Percentiles rank a stretch among this genome's conserved stretches.
Evolutionary conservation across 2,797 vertebrate species (phyloP).

Genomic region (Enteromius paludinosus): DNA sequence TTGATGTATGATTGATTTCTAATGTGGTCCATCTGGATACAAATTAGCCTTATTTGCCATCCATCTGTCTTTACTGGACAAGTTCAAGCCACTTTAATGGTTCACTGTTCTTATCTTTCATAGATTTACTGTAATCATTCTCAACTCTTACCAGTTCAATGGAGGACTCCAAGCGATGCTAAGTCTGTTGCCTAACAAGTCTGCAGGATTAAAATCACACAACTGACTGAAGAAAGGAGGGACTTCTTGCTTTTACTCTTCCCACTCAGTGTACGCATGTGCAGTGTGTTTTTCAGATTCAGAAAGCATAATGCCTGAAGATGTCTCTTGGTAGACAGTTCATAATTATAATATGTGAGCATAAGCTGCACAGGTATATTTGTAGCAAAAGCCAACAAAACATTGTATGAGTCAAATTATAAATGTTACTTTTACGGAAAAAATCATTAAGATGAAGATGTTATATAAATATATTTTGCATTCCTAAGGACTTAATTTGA

Average conservation of each 20-base stretch:
- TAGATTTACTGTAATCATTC: not conserved
- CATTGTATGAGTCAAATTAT: too few relatives aligned
- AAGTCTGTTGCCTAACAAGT: not conserved
- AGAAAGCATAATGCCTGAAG: not conserved
- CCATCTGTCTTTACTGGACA: too few relatives aligned
- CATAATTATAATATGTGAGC: not conserved
- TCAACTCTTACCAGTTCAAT: not conserved
- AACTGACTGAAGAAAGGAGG: not conserved
- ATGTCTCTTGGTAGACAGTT: not conserved
- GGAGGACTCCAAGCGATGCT: not conserved
- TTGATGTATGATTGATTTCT: not conserved
- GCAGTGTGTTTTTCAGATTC: not conserved
- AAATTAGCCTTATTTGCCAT: too few relatives aligned
- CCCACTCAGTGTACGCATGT: not conserved
- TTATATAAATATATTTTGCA: too few relatives aligned
- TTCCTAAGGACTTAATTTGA: too few relatives aligned
- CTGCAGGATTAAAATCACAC: not conserved
- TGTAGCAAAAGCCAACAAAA: too few relatives aligned
- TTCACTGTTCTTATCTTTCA: not conserved
- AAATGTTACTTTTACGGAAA: too few relatives aligned
- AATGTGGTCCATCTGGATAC: too few relatives aligned
- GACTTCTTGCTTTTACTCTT: constrained; percentile 9
- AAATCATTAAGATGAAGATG: too few relatives aligned
- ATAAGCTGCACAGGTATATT: too few relatives aligned
- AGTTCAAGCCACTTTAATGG: too few relatives aligned